phyloP scores from a whole-genome alignment of 92 coral and sea anemone species.

The Zoanthus sociatus region DNA sequence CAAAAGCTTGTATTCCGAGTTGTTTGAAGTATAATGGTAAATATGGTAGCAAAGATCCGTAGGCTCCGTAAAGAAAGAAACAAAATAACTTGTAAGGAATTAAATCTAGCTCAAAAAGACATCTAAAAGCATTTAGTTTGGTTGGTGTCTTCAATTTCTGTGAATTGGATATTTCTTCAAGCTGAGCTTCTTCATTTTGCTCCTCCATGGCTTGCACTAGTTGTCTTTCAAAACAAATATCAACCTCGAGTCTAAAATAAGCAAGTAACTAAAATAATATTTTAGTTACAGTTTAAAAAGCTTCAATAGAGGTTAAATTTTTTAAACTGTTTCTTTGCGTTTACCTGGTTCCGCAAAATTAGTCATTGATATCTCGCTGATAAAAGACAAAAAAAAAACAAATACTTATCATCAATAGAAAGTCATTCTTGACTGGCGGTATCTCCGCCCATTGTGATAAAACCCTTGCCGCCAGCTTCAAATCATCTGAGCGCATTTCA shows the following conservation, averaged over 20 bases:
- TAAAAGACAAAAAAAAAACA: too few relatives aligned
- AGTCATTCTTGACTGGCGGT: not conserved
- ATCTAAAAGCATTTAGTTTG: conserved; percentile 12
- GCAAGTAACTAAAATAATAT: not conserved
- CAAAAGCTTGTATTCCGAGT: conserved; percentile 69
- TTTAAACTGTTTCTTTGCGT: too few relatives aligned
- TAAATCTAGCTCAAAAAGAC: conserved; percentile 64
- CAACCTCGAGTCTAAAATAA: not conserved
- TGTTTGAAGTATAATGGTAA: conserved; percentile 77
- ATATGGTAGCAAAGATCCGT: conserved; percentile 75
- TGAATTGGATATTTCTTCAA: not conserved
- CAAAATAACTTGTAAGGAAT: conserved; percentile 67
- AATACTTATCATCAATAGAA: not conserved
- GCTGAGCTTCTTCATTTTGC: not conserved
- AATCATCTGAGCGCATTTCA: not conserved
- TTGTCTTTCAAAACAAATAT: not conserved
- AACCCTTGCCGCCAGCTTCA: not conserved
- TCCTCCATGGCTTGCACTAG: too few relatives aligned
- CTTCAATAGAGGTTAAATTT: not conserved
- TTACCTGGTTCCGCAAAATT: not conserved
- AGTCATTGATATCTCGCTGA: too few relatives aligned
- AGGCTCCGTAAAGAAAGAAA: conserved; percentile 77
- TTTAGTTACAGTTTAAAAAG: not conserved
- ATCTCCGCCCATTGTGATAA: not conserved
- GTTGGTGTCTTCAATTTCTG: not conserved